A percentile compares a stretch with the other conserved stretches of the same genome.
These are phyloP conservation scores for Neosilurus mollespiculum DNA, from an alignment of 2,797 vertebrate species.

Conservation along the genomic window DNA sequence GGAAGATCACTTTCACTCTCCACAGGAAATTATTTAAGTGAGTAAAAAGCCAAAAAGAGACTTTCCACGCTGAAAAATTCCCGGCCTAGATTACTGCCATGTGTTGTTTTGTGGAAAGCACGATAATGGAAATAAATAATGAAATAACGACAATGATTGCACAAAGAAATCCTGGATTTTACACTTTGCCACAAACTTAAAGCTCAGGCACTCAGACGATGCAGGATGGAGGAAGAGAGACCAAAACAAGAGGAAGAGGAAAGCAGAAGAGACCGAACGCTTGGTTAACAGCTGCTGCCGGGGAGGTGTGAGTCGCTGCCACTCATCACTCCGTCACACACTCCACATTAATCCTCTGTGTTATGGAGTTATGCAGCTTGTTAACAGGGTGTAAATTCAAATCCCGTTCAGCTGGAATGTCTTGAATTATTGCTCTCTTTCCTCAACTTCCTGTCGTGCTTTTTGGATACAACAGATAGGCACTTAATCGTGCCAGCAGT, in stretches of 20 bases:
- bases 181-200: slow-evolving; percentile 25
- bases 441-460: slow-evolving; percentile 2
- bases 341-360: slow-evolving; percentile 55
- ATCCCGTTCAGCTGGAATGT: slow-evolving; percentile 54
- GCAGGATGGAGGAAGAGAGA: slow-evolving; percentile 8
- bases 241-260: slow-evolving; percentile 10
- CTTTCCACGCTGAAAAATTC: slow-evolving; percentile 53
- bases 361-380: slow-evolving; percentile 58
- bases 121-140: slow-evolving; percentile 60
- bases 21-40: slow-evolving; percentile 49
- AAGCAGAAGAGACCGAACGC: slow-evolving; percentile 20
- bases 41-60: slow-evolving; percentile 46
- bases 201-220: background rate
- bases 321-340: slow-evolving; percentile 46
- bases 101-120: slow-evolving; percentile 59
- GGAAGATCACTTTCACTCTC: slow-evolving; percentile 46
- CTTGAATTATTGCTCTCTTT: slow-evolving; percentile 20
- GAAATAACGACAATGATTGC: slow-evolving; percentile 39
- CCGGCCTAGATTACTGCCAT: slow-evolving; percentile 55
- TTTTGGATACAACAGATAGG: slow-evolving; percentile 27
- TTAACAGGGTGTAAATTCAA: slow-evolving; percentile 62
- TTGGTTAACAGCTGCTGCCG: slow-evolving; percentile 33
- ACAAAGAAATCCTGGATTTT: slow-evolving; percentile 26
- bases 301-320: slow-evolving; percentile 27
- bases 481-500: slow-evolving; percentile 24